These are phyloP conservation scores for Apistogramma diplotaenia DNA, from an alignment of 2,113 vertebrate genomes.

Conservation along the genomic window DNA sequence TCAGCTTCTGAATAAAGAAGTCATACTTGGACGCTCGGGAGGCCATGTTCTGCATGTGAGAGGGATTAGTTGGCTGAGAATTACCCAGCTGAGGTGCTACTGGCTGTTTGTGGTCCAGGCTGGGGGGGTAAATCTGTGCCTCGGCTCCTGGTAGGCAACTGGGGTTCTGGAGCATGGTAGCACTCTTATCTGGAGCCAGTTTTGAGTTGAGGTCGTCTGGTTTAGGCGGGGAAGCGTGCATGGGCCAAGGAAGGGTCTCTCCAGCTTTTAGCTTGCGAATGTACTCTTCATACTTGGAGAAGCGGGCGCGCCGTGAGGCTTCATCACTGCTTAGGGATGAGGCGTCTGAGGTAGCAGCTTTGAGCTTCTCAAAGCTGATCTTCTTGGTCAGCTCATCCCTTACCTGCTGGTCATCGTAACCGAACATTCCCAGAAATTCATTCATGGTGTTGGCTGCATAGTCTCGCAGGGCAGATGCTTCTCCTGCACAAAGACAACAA, in stretches of 20 bases:
- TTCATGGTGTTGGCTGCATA: constrained; percentile 98
- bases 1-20: constrained; percentile 98
- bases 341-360: constrained; percentile 86
- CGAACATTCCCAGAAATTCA: constrained; percentile 97
- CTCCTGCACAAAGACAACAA: constrained; percentile 77
- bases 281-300: constrained; percentile 99
- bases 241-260: constrained; percentile 90
- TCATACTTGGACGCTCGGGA: constrained; percentile 95
- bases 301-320: constrained; percentile 87
- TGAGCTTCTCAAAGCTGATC: constrained; percentile 94
- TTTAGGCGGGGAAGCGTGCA: constrained; percentile 80
- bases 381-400: constrained; percentile 94
- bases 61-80: constrained; percentile 79
- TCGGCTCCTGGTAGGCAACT: constrained; percentile 77
- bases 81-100: constrained; percentile 80
- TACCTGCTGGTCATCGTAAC: constrained; percentile 94
- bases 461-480: constrained; percentile 89
- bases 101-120: constrained; percentile 86
- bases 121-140: constrained; percentile 77
- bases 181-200: constrained; percentile 78
- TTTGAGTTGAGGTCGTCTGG: constrained; percentile 85
- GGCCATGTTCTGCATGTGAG: constrained; percentile 88
- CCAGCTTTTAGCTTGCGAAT: constrained; percentile 97
- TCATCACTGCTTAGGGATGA: constrained; percentile 82
- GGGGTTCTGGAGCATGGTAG: constrained; percentile 74